Conservation (phyloP, 1,140 invertebrate species). For the Asobara japonica region DNA sequence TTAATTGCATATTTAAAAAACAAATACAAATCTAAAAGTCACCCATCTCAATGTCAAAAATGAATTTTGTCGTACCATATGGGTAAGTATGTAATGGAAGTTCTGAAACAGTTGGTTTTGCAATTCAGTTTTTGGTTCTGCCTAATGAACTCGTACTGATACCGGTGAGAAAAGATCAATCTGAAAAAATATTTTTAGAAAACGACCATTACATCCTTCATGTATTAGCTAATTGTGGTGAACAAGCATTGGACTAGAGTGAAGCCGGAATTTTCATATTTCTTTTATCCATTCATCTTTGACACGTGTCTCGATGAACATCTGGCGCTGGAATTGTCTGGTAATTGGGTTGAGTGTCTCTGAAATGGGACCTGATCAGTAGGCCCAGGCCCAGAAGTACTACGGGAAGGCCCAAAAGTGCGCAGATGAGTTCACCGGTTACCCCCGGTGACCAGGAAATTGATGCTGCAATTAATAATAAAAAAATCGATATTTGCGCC, state of each 20-base stretch:
- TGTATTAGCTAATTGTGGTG: not conserved
- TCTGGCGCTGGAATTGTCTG: constrained; percentile 47
- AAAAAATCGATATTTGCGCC: constrained; percentile 3
- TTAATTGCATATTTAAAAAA: too few species aligned
- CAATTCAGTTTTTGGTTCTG: too few species aligned
- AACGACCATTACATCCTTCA: too few species aligned
- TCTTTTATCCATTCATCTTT: constrained; percentile 53
- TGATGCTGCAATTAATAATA: constrained; percentile 50
- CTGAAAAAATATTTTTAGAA: too few species aligned
- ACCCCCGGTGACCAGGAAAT: constrained; percentile 68
- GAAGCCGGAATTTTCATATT: not conserved
- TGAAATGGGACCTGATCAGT: constrained; percentile 67
- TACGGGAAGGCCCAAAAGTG: constrained; percentile 69
- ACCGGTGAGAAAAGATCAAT: too few species aligned
- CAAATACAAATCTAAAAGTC: too few species aligned
- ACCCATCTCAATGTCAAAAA: too few species aligned
- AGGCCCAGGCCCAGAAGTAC: constrained; percentile 68
- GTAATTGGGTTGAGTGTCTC: constrained; percentile 54
- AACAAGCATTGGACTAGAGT: constrained; percentile 9
- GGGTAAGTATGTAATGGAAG: too few species aligned
- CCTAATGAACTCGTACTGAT: too few species aligned
- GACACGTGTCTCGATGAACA: constrained; percentile 51
- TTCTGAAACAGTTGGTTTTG: too few species aligned
- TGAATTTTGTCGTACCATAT: too few species aligned
- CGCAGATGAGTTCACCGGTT: constrained; percentile 70